phyloP scores from a whole-genome alignment of 30 jellyfish, hydroid and myxozoan species.

The Haliclystus octoradiatus region DNA sequence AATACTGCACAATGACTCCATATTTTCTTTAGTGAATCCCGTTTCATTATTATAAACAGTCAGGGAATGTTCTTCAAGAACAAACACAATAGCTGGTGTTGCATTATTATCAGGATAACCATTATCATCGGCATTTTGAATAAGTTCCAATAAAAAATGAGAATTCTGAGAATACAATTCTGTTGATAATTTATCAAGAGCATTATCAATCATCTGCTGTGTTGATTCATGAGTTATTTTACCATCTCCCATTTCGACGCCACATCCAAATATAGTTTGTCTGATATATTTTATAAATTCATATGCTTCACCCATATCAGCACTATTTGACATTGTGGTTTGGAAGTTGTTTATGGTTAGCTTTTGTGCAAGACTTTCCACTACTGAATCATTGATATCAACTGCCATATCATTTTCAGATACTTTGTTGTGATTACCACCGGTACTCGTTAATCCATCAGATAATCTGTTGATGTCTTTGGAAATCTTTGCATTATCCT shows the following conservation, averaged over 20 bases:
- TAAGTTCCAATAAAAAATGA: conserved; percentile 80
- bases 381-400: no score
- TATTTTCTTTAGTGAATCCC: conserved; percentile 52
- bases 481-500: no score
- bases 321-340: no score
- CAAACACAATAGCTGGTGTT: conserved; percentile 72
- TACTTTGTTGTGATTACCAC: no score
- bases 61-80: conserved; percentile 35
- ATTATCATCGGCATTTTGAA: conserved; percentile 91
- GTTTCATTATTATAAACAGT: conserved; percentile 55
- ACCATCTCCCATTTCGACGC: conserved; percentile 39
- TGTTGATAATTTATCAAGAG: conserved; percentile 62
- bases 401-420: no score
- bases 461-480: no score
- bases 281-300: conserved; percentile 48
- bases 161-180: conserved; percentile 81
- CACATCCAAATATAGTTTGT: conserved; percentile 59
- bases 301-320: no score
- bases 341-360: no score
- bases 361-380: no score
- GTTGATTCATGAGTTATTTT: conserved; percentile 21
- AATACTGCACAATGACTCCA: conserved; percentile 77
- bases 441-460: no score
- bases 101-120: conserved; percentile 36
- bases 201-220: conserved; percentile 60